Base-by-base conservation (phyloP, 37 sponge, comb jelly and placozoan species). In the Ianthella basta region DNA sequence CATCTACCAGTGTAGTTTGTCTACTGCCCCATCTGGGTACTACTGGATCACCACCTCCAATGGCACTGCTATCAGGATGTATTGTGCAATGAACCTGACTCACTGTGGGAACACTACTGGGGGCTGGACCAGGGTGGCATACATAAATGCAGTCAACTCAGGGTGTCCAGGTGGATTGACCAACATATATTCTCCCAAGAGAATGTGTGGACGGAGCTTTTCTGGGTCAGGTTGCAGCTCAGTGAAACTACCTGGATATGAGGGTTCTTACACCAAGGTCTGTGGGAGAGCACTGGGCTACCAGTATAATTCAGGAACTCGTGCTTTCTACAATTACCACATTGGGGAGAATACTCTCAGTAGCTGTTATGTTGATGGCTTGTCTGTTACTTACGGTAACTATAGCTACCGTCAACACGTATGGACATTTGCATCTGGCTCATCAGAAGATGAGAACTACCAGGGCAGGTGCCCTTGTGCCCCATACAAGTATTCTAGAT, bases 71-170 rank as follows among this genome's bases (percentile, higher is more conserved):
- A 72, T 72, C 19, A 33, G 41, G 13, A 40, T 72, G 8, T 72
- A 72, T 40, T 72, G 73, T 32, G 30, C 32, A 13, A 72, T 72
- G 73, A 40, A 72, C 8, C 16, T 6, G 38, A 13, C 27, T 14
- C 73, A 72, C 41, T 72, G 73, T 30, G 73, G 73, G 20, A n/a
- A n/a, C n/a, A n/a, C n/a, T n/a, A 14, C 14, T 8, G 36, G 36
- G 35, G 86, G 60, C 10, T 86, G 87, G 87, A 80, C 20, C 20
- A 79, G 87, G 35, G 29, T 80, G 12, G 87, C 40, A 27, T 80
- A 75, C 40, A 59, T 86, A 38, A 66, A 86, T 44, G 80, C 65
- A 59, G 80, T 70, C 0, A 70, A 86, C n/a, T 25, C 69, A 5
- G 6, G n/a, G 16, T 86, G 87, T 41, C 81, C 72, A 4, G n/a